Evolutionary conservation across 2,888 invertebrate genomes (phyloP), one percentile per base, ranked within the genome.

Genomic region (Cosmia trapezina): DNA sequence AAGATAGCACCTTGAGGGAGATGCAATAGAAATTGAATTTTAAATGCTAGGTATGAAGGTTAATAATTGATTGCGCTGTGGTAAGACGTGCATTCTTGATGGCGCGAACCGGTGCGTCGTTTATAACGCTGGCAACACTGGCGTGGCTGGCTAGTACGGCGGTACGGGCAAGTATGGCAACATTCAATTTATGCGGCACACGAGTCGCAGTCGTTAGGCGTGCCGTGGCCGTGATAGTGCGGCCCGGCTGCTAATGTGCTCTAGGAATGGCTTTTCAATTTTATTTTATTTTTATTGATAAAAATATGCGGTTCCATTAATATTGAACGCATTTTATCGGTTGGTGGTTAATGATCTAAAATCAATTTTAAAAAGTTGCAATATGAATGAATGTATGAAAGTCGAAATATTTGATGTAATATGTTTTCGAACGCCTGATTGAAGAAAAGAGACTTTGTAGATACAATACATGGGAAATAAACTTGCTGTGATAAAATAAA

Each of bases 51-150:
- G 33, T 12, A 12, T 28, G 71, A 78, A 65, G 67, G 79, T 81
- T 65, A 72, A 72, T 79, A 70, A 72, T 78, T 70, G 61, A 70
- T 74, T 72, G 75, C 59, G 60, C 69, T 72, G 62, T 70, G 76
- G 63, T 61, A 57, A 75, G 74, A 80, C 66, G 80, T 89, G 89
- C 87, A 88, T 88, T 88, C 81, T 83, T 86, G 86, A 86, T 87
- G 78, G 75, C 77, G 81, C 70, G 74, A 83, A 68, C 68, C 65
- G 68, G 83, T 81, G 80, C 75, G 83, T 84, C 85, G 83, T 87
- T 89, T 85, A 83, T 86, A 85, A 83, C 80, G 87, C 83, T 83
- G 85, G 88, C 66, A 86, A 85, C 81, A 83, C 78, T 81, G 78
- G 72, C 69, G 51, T 22, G 28, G 66, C 54, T 37, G 59, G 41